Conservation (phyloP, 1,140 invertebrate species). For the Apis dorsata region DNA sequence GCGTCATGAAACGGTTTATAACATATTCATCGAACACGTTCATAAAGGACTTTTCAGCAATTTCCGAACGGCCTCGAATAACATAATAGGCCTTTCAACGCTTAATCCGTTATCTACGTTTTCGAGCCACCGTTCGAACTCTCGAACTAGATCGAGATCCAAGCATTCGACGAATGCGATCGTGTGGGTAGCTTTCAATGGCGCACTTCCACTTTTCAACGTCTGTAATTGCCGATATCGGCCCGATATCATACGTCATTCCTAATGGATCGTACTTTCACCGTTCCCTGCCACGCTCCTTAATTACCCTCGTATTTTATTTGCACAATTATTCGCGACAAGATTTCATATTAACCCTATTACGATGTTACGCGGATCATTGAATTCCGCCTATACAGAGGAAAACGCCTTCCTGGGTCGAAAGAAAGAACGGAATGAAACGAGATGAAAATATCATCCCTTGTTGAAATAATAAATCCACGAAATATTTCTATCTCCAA, state of each 20-base stretch:
- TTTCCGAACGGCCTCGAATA: too few relatives aligned
- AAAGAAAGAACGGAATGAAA: too few relatives aligned
- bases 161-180: background rate
- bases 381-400: background rate
- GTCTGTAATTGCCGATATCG: constrained; percentile 16
- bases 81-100: too few relatives aligned
- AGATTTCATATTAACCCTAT: constrained; percentile 1
- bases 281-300: background rate
- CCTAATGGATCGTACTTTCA: constrained; percentile 33
- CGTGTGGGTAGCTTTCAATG: constrained; percentile 31
- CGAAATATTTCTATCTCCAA: too few relatives aligned
- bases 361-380: background rate
- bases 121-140: background rate
- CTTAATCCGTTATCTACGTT: too few relatives aligned
- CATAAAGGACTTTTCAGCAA: too few relatives aligned
- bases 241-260: constrained; percentile 6
- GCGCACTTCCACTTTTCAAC: constrained; percentile 14
- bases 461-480: too few relatives aligned
- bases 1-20: too few relatives aligned
- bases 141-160: background rate
- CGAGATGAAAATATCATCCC: too few relatives aligned
- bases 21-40: too few relatives aligned
- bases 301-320: constrained; percentile 30
- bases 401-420: background rate
- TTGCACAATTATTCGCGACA: constrained; percentile 9